phyloP scores from a whole-genome alignment of 2,797 vertebrate genomes.

The Lates japonicus region DNA sequence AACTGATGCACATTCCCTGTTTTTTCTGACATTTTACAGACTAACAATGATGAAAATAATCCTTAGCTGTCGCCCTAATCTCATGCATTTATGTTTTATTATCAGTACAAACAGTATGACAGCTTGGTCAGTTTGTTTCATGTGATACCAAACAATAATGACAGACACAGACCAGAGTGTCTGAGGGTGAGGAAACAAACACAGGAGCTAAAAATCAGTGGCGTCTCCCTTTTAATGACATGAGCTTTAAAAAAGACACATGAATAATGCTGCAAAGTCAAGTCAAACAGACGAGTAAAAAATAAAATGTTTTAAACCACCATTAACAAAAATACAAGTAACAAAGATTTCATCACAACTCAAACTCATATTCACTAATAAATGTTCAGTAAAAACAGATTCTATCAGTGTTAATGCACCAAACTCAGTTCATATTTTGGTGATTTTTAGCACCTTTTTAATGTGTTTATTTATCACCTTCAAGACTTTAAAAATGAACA shows the following conservation, averaged over 20 bases:
- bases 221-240: conserved; percentile 49
- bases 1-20: no score
- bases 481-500: not conserved
- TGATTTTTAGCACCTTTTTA: conserved; percentile 4
- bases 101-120: no score
- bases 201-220: not conserved
- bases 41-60: no score
- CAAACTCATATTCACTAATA: not conserved
- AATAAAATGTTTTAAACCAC: not conserved
- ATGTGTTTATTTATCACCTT: not conserved
- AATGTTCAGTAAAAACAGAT: not conserved
- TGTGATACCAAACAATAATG: no score
- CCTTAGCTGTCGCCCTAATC: no score
- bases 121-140: no score
- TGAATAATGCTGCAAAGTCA: not conserved
- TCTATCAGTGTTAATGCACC: conserved; percentile 3
- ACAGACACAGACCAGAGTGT: no score
- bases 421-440: not conserved
- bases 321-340: not conserved
- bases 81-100: no score
- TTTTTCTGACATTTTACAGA: no score
- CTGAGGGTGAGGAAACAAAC: not conserved
- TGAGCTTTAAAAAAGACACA: not conserved
- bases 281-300: conserved; percentile 1
- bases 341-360: not conserved